Conservation (phyloP, 2,888 invertebrate genomes). For the Stenchaetothrips biformis region DNA sequence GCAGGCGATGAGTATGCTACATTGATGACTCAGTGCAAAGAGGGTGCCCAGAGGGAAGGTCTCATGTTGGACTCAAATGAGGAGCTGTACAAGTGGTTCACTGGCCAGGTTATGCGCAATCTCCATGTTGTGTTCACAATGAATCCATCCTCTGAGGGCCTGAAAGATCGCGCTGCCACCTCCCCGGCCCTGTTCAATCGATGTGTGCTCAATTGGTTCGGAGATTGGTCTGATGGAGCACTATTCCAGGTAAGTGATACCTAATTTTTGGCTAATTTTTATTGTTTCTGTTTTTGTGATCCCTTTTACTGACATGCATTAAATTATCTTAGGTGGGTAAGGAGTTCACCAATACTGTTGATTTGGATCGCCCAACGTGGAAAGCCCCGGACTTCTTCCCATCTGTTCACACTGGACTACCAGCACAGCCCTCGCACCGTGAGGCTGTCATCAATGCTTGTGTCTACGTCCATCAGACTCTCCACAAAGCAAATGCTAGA, state of each 20-base stretch:
- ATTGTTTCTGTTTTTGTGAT: background rate
- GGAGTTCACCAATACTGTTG: constrained; percentile 93
- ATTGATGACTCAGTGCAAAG: constrained; percentile 99
- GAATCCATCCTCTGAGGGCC: constrained; percentile 98
- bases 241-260: constrained; percentile 69
- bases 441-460: constrained; percentile 98
- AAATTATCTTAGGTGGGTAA: constrained; percentile 66
- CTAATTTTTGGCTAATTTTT: background rate
- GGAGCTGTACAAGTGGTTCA: constrained; percentile 99
- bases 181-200: constrained; percentile 98
- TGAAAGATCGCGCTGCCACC: constrained; percentile 97
- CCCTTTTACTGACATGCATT: constrained; percentile 27
- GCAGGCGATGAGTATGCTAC: constrained; percentile 94
- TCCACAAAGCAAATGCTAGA: constrained; percentile 89
- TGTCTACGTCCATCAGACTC: constrained; percentile 95
- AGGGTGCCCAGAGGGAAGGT: constrained; percentile 96
- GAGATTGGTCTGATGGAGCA: constrained; percentile 98
- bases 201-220: constrained; percentile 74
- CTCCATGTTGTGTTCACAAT: constrained; percentile 99
- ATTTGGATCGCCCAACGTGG: constrained; percentile 84
- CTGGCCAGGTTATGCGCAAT: constrained; percentile 97
- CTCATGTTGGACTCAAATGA: constrained; percentile 97
- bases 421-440: constrained; percentile 73
- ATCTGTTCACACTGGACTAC: constrained; percentile 71
- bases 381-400: constrained; percentile 87